Base-by-base conservation (phyloP, 2,888 invertebrate genomes). In the Cremastinae sp. region DNA sequence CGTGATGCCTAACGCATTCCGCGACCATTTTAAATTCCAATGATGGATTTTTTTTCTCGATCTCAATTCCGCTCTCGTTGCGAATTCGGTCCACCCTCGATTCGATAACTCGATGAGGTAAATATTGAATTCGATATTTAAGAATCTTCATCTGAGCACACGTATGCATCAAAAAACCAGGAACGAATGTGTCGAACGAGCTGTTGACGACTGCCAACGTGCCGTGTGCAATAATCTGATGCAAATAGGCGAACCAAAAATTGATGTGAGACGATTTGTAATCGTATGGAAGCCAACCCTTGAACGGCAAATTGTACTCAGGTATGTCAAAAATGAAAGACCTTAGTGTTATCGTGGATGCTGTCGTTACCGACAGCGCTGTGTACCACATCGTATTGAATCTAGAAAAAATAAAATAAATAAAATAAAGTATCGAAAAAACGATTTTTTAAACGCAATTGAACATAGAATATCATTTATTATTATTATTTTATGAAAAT, bases 91-190 rank as follows among this genome's bases (percentile, higher is more conserved):
- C n/a, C n/a, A n/a, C n/a, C 12, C 18, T 37, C 41, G 39, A 39
- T 12, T 22, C 12, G 62, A 39, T 37, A 16, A 20, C 20, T 47
- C 37, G 14, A n/a, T 3, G 45, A 10, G 3, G n/a, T 5, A 28
- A 28, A 7, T 14, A 35, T 14, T 56, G 1, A 0, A 83, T 20
- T 4, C 86, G 82, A 58, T 81, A 61, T 53, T 82, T 83, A 0
- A 87, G 76, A 16, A 86, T 82, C 7, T 86, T 83, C 14, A 87
- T 74, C 39, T 87, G 85, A 1, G 83, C 77, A 43, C 84, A 83
- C 1, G 79, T 77, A 16, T 79, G 62, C 20, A 79, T 49, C 59
- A 82, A 74, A 0, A 82, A 56, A 39, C 79, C 81, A n/a, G 83
- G 76, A 3, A 86, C 82, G 10, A 87, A 66, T 1, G 49, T 64